Evolutionary conservation across 2,797 vertebrate genomes (phyloP).

Genomic region (Trematomus bernacchii): DNA sequence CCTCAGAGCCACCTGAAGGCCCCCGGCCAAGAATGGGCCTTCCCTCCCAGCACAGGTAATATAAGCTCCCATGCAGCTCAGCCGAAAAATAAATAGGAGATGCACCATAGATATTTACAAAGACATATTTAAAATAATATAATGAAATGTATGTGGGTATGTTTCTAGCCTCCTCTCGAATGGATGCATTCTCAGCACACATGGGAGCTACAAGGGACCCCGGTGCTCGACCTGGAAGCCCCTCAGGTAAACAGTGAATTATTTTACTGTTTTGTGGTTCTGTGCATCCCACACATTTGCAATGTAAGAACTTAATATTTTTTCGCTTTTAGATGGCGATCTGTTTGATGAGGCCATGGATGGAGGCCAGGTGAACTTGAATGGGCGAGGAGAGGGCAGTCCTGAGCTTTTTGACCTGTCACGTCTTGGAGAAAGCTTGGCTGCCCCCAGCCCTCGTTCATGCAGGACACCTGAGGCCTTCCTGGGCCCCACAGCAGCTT

Average conservation of each 20-base stretch:
- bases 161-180: slow-evolving; percentile 55
- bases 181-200: slow-evolving; percentile 76
- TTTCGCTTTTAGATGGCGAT: slow-evolving; percentile 86
- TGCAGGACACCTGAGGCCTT: slow-evolving; percentile 92
- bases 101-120: background rate
- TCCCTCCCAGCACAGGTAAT: slow-evolving; percentile 71
- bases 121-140: background rate
- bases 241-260: slow-evolving; percentile 73
- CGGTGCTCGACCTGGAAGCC: slow-evolving; percentile 74
- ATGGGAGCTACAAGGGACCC: slow-evolving; percentile 41
- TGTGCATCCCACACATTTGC: background rate
- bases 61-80: background rate
- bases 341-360: slow-evolving; percentile 90
- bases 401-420: slow-evolving; percentile 88
- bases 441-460: slow-evolving; percentile 75
- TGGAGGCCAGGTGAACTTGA: slow-evolving; percentile 85
- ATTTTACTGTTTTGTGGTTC: background rate
- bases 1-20: slow-evolving; percentile 56
- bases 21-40: slow-evolving; percentile 60
- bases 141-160: slow-evolving; percentile 9
- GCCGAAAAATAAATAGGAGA: background rate
- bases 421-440: slow-evolving; percentile 85
- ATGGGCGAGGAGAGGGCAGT: slow-evolving; percentile 82
- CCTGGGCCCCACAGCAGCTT: slow-evolving; percentile 90
- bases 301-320: background rate